Base-by-base conservation (phyloP, 2,113 vertebrate genomes). In the Prolemur simus region DNA sequence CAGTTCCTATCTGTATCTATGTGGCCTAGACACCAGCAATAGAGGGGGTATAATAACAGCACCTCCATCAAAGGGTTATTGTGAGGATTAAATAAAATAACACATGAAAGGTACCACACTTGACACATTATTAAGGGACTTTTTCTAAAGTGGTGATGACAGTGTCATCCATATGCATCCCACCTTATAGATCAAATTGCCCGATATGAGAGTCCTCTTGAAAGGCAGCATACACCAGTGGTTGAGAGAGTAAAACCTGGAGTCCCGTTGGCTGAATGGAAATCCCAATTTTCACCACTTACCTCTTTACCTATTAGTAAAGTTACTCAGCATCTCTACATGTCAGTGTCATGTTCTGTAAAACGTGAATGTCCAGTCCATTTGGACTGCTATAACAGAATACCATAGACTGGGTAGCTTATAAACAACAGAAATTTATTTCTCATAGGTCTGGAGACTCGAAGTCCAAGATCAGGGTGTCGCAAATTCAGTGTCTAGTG, bases 1-100 rank as follows among this genome's bases (percentile, higher is more conserved):
- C 47, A 0, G 0, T 4, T 8, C 13, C 63, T 64, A 0, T 32
- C 68, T 27, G 25, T 0, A 0, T 52, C 34, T 37, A 0, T 2
- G 15, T n/a, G 37, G n/a, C 23, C 63, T 23, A 84, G 47, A 9
- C 20, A 0, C 13, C 52, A 58, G 45, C 5, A 8, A 32, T 14
- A 1, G 1, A 6, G 25, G 3, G 11, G 5, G 21, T 15, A 3
- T 5, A 21, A 63, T 8, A 18, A 10, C 34, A 60, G 74, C 4
- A 2, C 34, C 47, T 6, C 5, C 25, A 34, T 13, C 2, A 1
- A 63, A 84, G 21, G 32, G 34, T 17, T 32, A 3, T 32, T 15
- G 56, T 37, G 52, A 80, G 32, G n/a, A 20, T 88, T 78, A 18
- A 54, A 25, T 18, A 64, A 77, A 39, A 64, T 1, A 17, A 42